Percentiles rank a stretch among this genome's conserved stretches.
Evolutionary conservation across 2,888 invertebrate genomes (phyloP).

Genomic region (Hirudinaria manillensis): DNA sequence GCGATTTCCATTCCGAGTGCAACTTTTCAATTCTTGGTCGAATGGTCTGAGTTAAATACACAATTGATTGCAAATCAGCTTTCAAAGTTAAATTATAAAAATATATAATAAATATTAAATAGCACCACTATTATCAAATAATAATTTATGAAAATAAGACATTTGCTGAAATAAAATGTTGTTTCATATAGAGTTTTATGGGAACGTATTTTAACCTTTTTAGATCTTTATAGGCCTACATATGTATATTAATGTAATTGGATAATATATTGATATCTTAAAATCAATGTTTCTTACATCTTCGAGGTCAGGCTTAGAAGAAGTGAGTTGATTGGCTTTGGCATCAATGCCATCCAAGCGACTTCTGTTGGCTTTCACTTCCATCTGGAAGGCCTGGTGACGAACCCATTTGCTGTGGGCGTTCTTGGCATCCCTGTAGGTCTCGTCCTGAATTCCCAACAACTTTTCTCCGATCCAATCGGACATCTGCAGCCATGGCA

Average conservation of each 20-base stretch:
- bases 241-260: not conserved
- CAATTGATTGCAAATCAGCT: not conserved
- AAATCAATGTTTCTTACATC: constrained; percentile 45
- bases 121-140: no score
- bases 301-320: constrained; percentile 86
- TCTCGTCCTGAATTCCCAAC: constrained; percentile 95
- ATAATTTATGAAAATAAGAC: no score
- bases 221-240: not conserved
- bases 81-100: no score
- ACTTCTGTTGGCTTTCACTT: constrained; percentile 82
- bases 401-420: constrained; percentile 99
- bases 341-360: constrained; percentile 51
- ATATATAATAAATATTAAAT: no score
- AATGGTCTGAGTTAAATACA: constrained; percentile 46
- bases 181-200: no score
- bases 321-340: constrained; percentile 81
- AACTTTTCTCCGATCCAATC: constrained; percentile 99
- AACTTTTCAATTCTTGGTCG: constrained; percentile 4
- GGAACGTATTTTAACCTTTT: not conserved
- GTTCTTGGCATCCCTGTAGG: constrained; percentile 91
- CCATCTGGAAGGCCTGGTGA: constrained; percentile 98
- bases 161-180: no score
- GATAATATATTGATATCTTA: not conserved
- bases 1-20: not conserved
- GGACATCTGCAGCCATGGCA: constrained; percentile 59